A percentile compares a stretch with the other conserved stretches of the same genome.
Evolutionary conservation across 2,797 vertebrate species (phyloP).

Genomic region (Phalloptychus januarius): DNA sequence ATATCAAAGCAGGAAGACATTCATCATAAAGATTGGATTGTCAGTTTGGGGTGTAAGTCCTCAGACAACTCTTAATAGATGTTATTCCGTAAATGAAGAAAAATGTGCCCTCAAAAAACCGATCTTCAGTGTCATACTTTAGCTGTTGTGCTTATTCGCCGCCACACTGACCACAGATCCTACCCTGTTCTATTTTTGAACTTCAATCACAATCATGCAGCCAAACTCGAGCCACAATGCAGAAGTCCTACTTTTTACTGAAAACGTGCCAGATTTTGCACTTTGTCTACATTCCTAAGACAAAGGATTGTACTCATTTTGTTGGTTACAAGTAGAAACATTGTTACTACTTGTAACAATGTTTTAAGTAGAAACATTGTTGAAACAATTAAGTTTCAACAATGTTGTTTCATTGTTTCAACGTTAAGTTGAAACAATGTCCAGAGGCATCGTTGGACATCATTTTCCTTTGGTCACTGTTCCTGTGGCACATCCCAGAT

Average conservation of each 20-base stretch:
- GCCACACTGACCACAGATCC: slow-evolving; percentile 40
- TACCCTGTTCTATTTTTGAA: slow-evolving; percentile 48
- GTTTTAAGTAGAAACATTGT: too few relatives aligned
- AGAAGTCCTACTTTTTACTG: slow-evolving; percentile 43
- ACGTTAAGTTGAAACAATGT: too few relatives aligned
- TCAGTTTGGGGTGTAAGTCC: slow-evolving; percentile 27
- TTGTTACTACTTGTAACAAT: too few relatives aligned
- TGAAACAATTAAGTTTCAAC: too few relatives aligned
- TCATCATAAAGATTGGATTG: slow-evolving; percentile 47
- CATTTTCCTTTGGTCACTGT: background rate
- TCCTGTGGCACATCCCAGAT: background rate
- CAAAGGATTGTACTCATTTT: slow-evolving; percentile 26
- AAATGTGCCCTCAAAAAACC: slow-evolving; percentile 19
- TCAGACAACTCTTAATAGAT: slow-evolving; percentile 36
- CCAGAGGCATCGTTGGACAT: background rate
- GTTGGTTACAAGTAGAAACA: background rate
- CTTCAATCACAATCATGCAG: slow-evolving; percentile 35
- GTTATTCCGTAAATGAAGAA: slow-evolving; percentile 29
- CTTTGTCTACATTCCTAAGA: slow-evolving; percentile 20
- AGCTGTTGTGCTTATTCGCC: slow-evolving; percentile 32
- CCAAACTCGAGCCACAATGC: slow-evolving; percentile 29
- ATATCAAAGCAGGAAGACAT: slow-evolving; percentile 43
- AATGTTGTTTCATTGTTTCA: too few relatives aligned
- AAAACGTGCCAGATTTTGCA: slow-evolving; percentile 8
- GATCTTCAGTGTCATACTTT: slow-evolving; percentile 12